Base-by-base conservation (phyloP, 1,140 invertebrate species). In the Maconellicoccus hirsutus region DNA sequence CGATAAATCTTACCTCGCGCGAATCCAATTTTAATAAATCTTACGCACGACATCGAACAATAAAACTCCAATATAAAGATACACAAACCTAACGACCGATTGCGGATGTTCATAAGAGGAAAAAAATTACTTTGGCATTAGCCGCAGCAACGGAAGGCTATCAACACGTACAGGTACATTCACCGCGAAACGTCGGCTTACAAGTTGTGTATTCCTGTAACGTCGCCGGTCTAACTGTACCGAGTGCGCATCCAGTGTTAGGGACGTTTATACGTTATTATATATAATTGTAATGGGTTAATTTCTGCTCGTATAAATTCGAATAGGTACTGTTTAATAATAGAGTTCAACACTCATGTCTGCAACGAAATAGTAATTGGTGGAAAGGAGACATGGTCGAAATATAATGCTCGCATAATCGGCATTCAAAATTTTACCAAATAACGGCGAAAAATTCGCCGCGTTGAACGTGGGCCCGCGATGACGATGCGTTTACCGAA, bases 241-340 rank as follows among this genome's bases (percentile, higher is more conserved):
- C 4, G 2, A 19, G 42, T 19, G 42, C n/a, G 12, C 42, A 52
- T 8, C 42, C 6, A 19, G 12, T 52, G 12, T 52, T 52, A 3
- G n/a, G 42, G 42, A 52, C 42, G 42, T 52, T 52, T 52, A 52
- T 52, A 16, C n/a, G 42, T 52, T 52, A 52, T 52, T 52, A 52
- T 16, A 19, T 52, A 52, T 52, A 52, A 52, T 52, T 19, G 42
- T 52, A 52, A 52, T 52, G 42, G n/a, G 42, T 52, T 52, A 52
- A 52, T 52, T 52, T 52, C 2, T 52, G n/a, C 29, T 33, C 29
- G 42, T 52, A 52, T 52, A 4, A 52, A 52, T 52, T 52, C 42
- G 42, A 52, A 52, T 3, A 33, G 3, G 29, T 33, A 33, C 29
- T 12, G 4, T 33, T 33, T 6, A 33, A 33, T 33, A 33, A 33